Conservation (phyloP, 92 coral and sea anemone species). For the Palythoa caribaeorum region DNA sequence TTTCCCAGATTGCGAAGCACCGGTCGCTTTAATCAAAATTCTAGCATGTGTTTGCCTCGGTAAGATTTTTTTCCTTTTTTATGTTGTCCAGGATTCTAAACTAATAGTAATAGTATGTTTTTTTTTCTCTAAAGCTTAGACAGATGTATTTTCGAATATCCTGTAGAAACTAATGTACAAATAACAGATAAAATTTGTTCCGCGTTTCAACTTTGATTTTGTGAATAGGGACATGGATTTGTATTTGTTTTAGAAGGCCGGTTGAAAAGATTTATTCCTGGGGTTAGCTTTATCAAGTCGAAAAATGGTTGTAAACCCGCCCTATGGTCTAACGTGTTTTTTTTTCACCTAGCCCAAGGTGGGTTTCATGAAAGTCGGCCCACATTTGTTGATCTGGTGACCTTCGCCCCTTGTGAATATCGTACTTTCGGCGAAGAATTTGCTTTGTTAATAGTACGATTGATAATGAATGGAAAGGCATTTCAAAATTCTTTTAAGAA, state of each 20-base stretch:
- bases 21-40: slow-evolving; percentile 78
- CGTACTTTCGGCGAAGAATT: background rate
- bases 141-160: background rate
- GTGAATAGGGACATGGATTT: background rate
- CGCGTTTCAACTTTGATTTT: background rate
- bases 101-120: background rate
- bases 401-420: background rate
- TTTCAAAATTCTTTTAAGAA: too few relatives aligned
- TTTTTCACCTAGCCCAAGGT: background rate
- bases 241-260: too few relatives aligned
- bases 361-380: background rate
- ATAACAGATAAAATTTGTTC: background rate
- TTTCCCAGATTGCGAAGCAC: slow-evolving; percentile 80
- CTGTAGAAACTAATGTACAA: background rate
- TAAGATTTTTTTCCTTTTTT: slow-evolving; percentile 49
- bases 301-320: background rate
- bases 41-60: slow-evolving; percentile 92
- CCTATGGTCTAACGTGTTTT: background rate
- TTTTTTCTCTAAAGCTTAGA: background rate
- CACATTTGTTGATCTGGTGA: background rate
- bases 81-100: background rate
- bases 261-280: too few relatives aligned
- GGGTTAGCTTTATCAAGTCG: too few relatives aligned
- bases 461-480: background rate
- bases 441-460: background rate